Evolutionary conservation across 2,113 vertebrate genomes (phyloP).

Genomic region (Trichomycterus rosablanca): DNA sequence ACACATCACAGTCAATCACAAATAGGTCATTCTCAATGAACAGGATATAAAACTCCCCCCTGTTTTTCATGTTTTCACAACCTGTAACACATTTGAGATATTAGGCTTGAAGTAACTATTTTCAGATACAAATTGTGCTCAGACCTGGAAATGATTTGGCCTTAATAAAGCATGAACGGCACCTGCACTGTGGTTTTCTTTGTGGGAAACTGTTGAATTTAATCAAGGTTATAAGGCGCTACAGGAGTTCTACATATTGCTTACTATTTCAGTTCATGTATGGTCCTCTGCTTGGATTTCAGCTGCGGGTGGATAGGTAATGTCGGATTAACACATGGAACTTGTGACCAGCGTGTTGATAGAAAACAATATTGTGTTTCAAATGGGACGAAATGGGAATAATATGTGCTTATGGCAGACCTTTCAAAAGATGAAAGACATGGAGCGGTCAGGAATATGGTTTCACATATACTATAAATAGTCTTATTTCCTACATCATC

Average conservation of each 20-base stretch:
- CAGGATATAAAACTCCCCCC: slow-evolving; percentile 23
- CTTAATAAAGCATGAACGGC: slow-evolving; percentile 35
- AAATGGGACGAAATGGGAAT: too few species aligned
- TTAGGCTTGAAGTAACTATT: slow-evolving; percentile 26
- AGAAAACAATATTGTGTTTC: too few species aligned
- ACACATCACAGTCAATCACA: slow-evolving; percentile 31
- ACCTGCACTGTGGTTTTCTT: slow-evolving; percentile 34
- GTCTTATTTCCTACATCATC: too few species aligned
- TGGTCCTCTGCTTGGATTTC: slow-evolving; percentile 1
- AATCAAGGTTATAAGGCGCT: slow-evolving; percentile 22
- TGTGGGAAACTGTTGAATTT: slow-evolving; percentile 18
- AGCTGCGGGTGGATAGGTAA: not conserved
- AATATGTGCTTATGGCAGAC: too few species aligned
- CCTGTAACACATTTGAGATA: slow-evolving; percentile 43
- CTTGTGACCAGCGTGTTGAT: too few species aligned
- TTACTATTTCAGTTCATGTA: slow-evolving; percentile 1
- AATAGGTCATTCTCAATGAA: slow-evolving; percentile 22
- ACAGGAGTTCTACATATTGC: not conserved
- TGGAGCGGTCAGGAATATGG: too few species aligned
- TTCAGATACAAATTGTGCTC: slow-evolving; percentile 35
- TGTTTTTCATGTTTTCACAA: slow-evolving; percentile 35
- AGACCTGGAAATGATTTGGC: slow-evolving; percentile 39
- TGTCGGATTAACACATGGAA: slow-evolving; percentile 1
- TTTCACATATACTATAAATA: too few species aligned
- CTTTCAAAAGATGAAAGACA: too few species aligned